Percentiles rank a stretch among this genome's conserved stretches.
phyloP scores from a whole-genome alignment of 2,888 invertebrate genomes.

The Salpingus planirostris region DNA sequence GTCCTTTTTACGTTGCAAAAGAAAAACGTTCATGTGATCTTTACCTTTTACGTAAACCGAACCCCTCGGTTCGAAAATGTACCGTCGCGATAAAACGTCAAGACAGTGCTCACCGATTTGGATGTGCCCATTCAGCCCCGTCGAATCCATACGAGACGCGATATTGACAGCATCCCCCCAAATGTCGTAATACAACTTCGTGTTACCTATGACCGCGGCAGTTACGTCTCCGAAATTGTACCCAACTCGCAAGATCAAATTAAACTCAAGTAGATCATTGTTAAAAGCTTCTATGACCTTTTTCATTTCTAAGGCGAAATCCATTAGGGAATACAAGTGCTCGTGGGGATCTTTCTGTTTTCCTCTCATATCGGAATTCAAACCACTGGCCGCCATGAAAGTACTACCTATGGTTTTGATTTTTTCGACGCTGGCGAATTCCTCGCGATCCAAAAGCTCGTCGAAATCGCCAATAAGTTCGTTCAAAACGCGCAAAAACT shows the following conservation, averaged over 20 bases:
- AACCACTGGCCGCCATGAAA: constrained; percentile 95
- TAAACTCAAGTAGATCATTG: constrained; percentile 81
- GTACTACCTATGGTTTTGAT: constrained; percentile 96
- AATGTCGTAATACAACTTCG: constrained; percentile 93
- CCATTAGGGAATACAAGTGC: constrained; percentile 81
- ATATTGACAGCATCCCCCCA: constrained; percentile 99
- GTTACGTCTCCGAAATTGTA: constrained; percentile 94
- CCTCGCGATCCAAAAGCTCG: constrained; percentile 72
- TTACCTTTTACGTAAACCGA: constrained; percentile 95
- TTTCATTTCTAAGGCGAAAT: constrained; percentile 89
- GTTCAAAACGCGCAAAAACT: constrained; percentile 89
- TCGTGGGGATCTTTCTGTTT: constrained; percentile 61
- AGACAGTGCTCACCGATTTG: constrained; percentile 74
- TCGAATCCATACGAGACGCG: constrained; percentile 94
- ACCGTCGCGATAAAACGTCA: constrained; percentile 59
- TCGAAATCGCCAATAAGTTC: constrained; percentile 95
- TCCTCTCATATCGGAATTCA: constrained; percentile 71
- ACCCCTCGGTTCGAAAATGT: constrained; percentile 86
- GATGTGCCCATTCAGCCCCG: constrained; percentile 78
- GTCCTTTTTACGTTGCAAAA: constrained; percentile 51
- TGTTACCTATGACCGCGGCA: constrained; percentile 93
- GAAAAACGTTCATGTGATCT: constrained; percentile 87
- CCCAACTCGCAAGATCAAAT: constrained; percentile 77
- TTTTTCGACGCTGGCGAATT: constrained; percentile 86
- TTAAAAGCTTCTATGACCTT: constrained; percentile 81